These are phyloP conservation scores for Hormiphora californensis DNA, from an alignment of 37 sponge, comb jelly and placozoan genomes.

Conservation along the genomic window DNA sequence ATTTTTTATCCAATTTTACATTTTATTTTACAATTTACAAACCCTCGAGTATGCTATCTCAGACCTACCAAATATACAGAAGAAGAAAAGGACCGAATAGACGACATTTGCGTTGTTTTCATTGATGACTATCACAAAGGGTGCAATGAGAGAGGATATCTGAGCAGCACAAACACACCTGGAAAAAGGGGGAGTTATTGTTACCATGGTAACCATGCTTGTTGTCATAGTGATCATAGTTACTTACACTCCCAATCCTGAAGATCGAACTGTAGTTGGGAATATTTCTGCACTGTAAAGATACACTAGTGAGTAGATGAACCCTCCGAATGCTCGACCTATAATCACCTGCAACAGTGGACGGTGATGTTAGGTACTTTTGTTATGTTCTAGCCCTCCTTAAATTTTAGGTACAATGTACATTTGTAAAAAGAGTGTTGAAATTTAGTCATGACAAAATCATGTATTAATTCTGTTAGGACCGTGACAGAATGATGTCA, in stretches of 20 bases:
- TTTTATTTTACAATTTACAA: background rate
- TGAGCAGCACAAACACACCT: slow-evolving; percentile 49
- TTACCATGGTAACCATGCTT: background rate
- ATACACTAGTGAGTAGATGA: slow-evolving; percentile 47
- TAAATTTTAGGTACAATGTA: no score
- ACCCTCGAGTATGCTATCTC: background rate
- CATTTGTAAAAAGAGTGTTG: no score
- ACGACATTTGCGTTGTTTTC: slow-evolving; percentile 1
- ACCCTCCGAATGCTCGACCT: slow-evolving; percentile 10
- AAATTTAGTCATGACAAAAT: no score
- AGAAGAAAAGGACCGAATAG: slow-evolving; percentile 26
- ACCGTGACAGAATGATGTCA: no score
- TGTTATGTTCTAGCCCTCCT: no score
- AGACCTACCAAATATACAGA: slow-evolving; percentile 30
- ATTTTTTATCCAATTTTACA: no score
- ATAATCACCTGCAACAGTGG: slow-evolving; percentile 14
- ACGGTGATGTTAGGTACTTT: no score
- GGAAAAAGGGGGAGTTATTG: background rate
- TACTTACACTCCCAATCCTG: slow-evolving; percentile 23
- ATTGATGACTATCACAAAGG: slow-evolving; percentile 17
- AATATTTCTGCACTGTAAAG: slow-evolving; percentile 53
- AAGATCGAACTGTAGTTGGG: slow-evolving; percentile 40
- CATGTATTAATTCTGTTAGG: no score
- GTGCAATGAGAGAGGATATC: slow-evolving; percentile 32
- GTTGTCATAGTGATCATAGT: background rate